Evolutionary conservation across 2,113 vertebrate genomes (phyloP).

Genomic region (Prochilodus magdalenae): DNA sequence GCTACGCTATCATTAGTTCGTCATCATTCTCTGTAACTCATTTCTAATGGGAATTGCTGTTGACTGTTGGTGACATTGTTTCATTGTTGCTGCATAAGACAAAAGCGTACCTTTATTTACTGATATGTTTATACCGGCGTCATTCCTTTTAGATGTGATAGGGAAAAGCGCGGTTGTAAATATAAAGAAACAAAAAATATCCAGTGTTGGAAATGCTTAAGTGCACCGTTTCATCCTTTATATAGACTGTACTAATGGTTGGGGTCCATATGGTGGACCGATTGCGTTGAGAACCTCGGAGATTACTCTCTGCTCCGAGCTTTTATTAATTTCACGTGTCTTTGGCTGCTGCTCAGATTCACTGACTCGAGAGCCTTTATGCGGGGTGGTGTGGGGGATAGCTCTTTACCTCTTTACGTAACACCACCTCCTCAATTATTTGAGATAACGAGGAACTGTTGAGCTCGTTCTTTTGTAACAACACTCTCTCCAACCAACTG

Average conservation of each 20-base stretch:
- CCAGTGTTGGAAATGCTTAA: background rate
- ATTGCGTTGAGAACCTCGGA: slow-evolving; percentile 9
- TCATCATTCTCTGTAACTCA: background rate
- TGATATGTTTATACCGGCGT: background rate
- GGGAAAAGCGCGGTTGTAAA: background rate
- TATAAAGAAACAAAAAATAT: background rate
- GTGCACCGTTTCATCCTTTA: background rate
- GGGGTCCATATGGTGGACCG: background rate
- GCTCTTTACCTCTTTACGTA: background rate
- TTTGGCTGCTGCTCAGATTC: slow-evolving; percentile 49
- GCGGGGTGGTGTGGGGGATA: background rate
- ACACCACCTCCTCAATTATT: background rate
- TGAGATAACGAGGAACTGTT: background rate
- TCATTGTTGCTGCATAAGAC: background rate
- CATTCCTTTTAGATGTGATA: background rate
- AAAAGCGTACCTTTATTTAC: background rate
- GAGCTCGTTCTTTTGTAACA: background rate
- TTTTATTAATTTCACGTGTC: slow-evolving; percentile 60
- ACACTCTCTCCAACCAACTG: background rate
- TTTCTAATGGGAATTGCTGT: background rate
- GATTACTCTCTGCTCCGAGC: slow-evolving; percentile 37
- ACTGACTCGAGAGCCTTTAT: slow-evolving; percentile 21
- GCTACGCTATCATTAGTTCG: background rate
- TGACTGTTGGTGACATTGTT: too few species aligned
- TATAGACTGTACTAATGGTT: background rate